phyloP scores from a whole-genome alignment of 1,140 invertebrate species.

The Riptortus pedestris region DNA sequence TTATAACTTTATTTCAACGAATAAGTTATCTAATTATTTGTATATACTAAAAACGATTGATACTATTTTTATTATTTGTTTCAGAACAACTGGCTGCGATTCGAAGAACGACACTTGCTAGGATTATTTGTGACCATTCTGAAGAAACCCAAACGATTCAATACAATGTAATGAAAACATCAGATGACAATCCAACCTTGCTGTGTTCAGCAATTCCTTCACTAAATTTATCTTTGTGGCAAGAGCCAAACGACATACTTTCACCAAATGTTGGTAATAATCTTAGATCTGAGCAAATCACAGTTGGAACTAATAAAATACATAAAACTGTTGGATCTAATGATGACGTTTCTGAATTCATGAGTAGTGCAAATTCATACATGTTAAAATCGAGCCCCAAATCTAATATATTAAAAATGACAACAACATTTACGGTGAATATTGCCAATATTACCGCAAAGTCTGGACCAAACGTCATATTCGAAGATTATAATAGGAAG shows the following conservation, averaged over 20 bases:
- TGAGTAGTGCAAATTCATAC: background rate
- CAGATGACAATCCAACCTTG: background rate
- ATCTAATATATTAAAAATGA: background rate
- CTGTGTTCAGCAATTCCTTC: background rate
- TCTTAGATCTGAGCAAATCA: too few relatives aligned
- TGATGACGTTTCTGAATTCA: too few relatives aligned
- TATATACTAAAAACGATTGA: too few relatives aligned
- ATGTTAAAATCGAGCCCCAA: background rate
- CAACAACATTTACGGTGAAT: background rate
- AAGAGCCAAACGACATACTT: too few relatives aligned
- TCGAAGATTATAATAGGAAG: constrained; percentile 39
- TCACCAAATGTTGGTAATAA: too few relatives aligned
- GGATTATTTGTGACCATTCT: constrained; percentile 23
- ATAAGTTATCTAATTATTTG: too few relatives aligned
- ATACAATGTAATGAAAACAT: background rate
- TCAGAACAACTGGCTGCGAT: constrained; percentile 71
- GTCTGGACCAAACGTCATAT: constrained; percentile 52
- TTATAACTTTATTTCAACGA: too few relatives aligned
- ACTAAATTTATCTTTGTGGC: background rate
- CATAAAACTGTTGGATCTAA: too few relatives aligned
- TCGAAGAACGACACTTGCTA: constrained; percentile 66
- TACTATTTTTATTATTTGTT: too few relatives aligned
- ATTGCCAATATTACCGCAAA: background rate
- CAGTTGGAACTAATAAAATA: too few relatives aligned
- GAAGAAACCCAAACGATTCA: background rate